These are phyloP conservation scores for Metalampra italica DNA, from an alignment of 2,888 invertebrate species.

Conservation along the genomic window DNA sequence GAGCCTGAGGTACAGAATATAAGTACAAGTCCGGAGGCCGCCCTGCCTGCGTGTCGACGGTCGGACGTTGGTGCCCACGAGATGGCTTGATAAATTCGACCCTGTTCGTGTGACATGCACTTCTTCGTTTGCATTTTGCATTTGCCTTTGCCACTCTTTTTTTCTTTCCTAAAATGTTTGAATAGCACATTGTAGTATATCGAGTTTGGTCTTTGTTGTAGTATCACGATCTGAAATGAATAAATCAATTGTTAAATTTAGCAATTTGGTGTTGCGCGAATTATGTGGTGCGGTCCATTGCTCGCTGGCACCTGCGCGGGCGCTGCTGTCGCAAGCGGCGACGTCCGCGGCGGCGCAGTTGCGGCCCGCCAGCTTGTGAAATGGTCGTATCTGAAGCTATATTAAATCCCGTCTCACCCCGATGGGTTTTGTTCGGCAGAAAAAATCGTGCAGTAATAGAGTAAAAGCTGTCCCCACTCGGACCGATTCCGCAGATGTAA, in stretches of 20 bases:
- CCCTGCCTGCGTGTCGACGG: too few relatives aligned
- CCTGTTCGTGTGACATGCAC: too few relatives aligned
- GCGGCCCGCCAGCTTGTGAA: constrained; percentile 68
- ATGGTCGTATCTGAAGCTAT: constrained; percentile 75
- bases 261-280: constrained; percentile 62
- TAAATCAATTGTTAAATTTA: constrained; percentile 58
- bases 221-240: constrained; percentile 40
- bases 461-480: constrained; percentile 18
- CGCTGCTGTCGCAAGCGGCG: constrained; percentile 55
- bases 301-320: constrained; percentile 32
- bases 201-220: too few relatives aligned
- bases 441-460: constrained; percentile 51
- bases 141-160: too few relatives aligned
- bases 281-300: constrained; percentile 32
- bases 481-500: too few relatives aligned
- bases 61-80: too few relatives aligned
- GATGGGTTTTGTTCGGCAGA: constrained; percentile 61
- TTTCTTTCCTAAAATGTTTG: too few relatives aligned
- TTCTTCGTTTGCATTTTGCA: too few relatives aligned
- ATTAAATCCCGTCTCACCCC: constrained; percentile 64
- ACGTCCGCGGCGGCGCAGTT: constrained; percentile 40
- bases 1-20: too few relatives aligned
- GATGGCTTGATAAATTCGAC: too few relatives aligned
- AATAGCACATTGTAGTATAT: constrained; percentile 12
- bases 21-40: too few relatives aligned